Conservation (phyloP, 2,797 vertebrate species). For the Tangara arthus region DNA sequence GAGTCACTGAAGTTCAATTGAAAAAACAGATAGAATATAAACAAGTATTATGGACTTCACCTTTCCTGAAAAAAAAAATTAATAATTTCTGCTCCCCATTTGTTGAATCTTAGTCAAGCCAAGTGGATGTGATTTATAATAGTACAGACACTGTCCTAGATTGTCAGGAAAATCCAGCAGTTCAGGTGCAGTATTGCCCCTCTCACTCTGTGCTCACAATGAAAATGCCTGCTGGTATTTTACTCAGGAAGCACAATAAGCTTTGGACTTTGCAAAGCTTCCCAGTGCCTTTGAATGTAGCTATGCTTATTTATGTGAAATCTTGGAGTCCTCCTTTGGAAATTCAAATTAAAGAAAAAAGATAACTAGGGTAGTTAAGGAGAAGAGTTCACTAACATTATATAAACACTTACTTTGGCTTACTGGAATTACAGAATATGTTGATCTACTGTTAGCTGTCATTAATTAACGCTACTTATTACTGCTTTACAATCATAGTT, state of each 20-base stretch:
- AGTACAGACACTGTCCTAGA: background rate
- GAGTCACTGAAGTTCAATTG: slow-evolving; percentile 58
- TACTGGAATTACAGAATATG: background rate
- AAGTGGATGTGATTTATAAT: background rate
- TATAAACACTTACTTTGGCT: background rate
- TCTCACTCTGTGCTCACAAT: background rate
- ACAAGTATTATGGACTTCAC: slow-evolving; percentile 1
- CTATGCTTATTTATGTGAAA: background rate
- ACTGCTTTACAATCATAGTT: background rate
- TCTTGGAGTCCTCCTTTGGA: background rate
- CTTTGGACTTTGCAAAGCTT: background rate
- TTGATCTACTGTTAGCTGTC: background rate
- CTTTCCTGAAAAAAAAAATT: background rate
- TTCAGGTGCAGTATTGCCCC: background rate
- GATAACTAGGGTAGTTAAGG: background rate
- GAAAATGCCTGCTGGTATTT: background rate
- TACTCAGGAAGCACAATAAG: background rate
- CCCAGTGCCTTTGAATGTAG: background rate
- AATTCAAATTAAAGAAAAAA: background rate
- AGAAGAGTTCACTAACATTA: background rate
- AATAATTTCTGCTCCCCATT: background rate
- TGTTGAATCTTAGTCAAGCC: background rate
- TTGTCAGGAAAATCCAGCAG: background rate
- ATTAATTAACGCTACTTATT: background rate
- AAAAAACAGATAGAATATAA: slow-evolving; percentile 58